A percentile compares a stretch with the other conserved stretches of the same genome.
These are phyloP conservation scores for Discoglossus pictus DNA, from an alignment of 2,797 vertebrate species.

Conservation along the genomic window DNA sequence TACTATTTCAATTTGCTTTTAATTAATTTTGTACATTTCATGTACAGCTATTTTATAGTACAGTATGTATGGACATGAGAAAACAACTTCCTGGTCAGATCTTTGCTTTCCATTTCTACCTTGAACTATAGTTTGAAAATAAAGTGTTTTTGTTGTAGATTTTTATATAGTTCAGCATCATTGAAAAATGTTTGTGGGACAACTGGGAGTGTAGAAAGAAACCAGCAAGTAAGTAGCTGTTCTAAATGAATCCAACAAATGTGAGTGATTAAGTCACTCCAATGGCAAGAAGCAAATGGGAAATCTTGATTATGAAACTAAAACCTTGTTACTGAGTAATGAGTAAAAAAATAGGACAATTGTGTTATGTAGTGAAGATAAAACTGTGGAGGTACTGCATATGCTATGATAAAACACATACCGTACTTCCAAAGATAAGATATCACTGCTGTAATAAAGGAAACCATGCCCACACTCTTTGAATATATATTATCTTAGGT, in stretches of 20 bases:
- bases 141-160: neutral
- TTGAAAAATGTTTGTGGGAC: conserved; percentile 16
- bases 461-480: too few species aligned
- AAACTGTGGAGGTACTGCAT: neutral
- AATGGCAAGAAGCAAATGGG: neutral
- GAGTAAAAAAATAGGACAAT: neutral
- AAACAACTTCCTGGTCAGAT: conserved; percentile 7
- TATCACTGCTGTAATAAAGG: too few species aligned
- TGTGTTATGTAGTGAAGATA: neutral
- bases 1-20: too few species aligned
- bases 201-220: conserved; percentile 16
- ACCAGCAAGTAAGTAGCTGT: conserved; percentile 1
- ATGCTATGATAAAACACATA: neutral
- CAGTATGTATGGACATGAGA: too few species aligned
- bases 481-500: too few species aligned
- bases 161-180: conserved; percentile 33
- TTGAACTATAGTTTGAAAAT: conserved; percentile 25
- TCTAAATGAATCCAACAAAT: conserved; percentile 15
- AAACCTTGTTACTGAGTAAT: conserved; percentile 3
- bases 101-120: conserved; percentile 10
- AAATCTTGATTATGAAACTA: conserved; percentile 13
- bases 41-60: too few species aligned
- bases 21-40: too few species aligned
- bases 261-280: conserved; percentile 21
- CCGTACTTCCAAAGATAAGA: too few species aligned